Evolutionary conservation across 2,888 invertebrate species (phyloP).

Genomic region (Lagria hirta): DNA sequence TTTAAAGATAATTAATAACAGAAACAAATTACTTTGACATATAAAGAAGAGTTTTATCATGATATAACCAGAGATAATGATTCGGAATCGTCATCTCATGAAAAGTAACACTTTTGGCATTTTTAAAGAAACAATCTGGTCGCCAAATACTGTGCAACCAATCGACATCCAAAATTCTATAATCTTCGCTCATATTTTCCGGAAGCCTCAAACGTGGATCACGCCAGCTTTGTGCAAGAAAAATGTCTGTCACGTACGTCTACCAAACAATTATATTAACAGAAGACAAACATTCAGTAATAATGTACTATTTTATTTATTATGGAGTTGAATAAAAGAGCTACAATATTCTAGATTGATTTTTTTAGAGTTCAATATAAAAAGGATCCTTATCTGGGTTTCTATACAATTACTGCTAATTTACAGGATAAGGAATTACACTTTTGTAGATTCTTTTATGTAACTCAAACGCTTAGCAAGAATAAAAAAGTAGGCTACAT

Average conservation of each 20-base stretch:
- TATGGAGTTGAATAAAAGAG: too few species aligned
- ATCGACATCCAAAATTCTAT: conserved; percentile 84
- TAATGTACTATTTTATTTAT: too few species aligned
- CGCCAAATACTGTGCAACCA: conserved; percentile 91
- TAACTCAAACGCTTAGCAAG: too few species aligned
- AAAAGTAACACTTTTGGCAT: conserved; percentile 88
- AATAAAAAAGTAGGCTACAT: too few species aligned
- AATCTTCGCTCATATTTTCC: conserved; percentile 93
- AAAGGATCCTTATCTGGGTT: too few species aligned
- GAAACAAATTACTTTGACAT: conserved; percentile 78
- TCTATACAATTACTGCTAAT: too few species aligned
- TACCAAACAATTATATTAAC: conserved; percentile 50
- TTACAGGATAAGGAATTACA: too few species aligned
- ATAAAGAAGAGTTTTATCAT: conserved; percentile 87
- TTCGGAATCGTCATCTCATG: conserved; percentile 95
- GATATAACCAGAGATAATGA: conserved; percentile 88
- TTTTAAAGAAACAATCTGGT: conserved; percentile 92
- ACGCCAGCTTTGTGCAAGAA: conserved; percentile 89
- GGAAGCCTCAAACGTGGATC: conserved; percentile 85
- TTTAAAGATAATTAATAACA: background rate
- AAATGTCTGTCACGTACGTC: conserved; percentile 93
- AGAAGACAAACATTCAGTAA: background rate
- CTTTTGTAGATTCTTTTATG: too few species aligned
- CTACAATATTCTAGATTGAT: too few species aligned
- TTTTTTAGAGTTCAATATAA: too few species aligned